Evolutionary conservation across 2,797 vertebrate species (phyloP).

Genomic region (Rhyacichthys aspro): DNA sequence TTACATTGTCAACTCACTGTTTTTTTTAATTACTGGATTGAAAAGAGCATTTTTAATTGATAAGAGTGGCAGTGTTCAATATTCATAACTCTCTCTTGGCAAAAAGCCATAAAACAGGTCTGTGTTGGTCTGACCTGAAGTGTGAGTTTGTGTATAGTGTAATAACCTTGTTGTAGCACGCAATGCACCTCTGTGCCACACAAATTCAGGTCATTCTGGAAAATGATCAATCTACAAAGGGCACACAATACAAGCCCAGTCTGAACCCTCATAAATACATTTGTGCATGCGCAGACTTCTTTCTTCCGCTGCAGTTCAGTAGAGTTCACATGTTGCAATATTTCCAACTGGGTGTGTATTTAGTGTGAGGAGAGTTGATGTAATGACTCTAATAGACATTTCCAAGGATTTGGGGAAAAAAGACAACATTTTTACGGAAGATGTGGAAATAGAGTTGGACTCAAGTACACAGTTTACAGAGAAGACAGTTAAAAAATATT

Average conservation of each 20-base stretch:
- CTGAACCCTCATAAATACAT: no score
- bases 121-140: no score
- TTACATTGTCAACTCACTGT: no score
- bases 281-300: conserved; percentile 42
- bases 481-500: conserved; percentile 76
- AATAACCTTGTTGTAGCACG: neutral
- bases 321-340: conserved; percentile 78
- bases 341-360: conserved; percentile 65
- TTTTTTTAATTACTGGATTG: no score
- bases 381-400: conserved; percentile 69
- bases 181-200: no score
- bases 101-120: no score
- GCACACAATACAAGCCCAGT: neutral
- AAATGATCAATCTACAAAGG: neutral
- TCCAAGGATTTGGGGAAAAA: conserved; percentile 41
- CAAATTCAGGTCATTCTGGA: neutral
- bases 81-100: no score
- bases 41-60: no score
- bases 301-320: conserved; percentile 55
- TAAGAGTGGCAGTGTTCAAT: no score
- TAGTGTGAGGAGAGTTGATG: conserved; percentile 67
- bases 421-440: conserved; percentile 27
- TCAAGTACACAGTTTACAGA: conserved; percentile 35
- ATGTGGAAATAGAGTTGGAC: conserved; percentile 26
- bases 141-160: neutral